Percentiles rank a stretch among this genome's conserved stretches.
phyloP scores from a whole-genome alignment of 2,797 vertebrate species.

The Tauraco hartlaubi region DNA sequence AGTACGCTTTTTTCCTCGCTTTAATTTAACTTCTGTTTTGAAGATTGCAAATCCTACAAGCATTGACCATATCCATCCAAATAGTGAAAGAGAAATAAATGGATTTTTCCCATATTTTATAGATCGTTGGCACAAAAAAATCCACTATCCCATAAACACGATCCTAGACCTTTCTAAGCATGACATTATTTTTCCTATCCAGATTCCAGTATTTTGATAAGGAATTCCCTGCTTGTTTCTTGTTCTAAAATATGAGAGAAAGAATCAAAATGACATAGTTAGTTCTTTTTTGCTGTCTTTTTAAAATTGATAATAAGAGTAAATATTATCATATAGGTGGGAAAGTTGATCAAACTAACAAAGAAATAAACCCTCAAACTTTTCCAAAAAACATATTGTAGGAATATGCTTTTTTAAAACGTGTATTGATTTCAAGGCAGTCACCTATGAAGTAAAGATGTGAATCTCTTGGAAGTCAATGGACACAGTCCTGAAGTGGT shows the following conservation, averaged over 20 bases:
- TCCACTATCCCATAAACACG: not conserved
- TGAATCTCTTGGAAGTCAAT: not conserved
- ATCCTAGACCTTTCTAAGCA: not conserved
- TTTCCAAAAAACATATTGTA: not conserved
- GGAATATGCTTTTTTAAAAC: not conserved
- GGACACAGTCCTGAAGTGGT: not conserved
- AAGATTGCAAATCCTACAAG: not conserved
- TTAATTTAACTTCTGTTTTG: not conserved
- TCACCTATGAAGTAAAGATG: not conserved
- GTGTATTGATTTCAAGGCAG: not conserved
- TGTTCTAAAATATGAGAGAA: not conserved
- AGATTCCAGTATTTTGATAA: not conserved
- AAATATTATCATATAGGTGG: not conserved
- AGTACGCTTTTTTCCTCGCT: not conserved
- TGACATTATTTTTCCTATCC: not conserved
- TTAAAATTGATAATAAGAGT: not conserved
- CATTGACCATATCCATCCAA: not conserved
- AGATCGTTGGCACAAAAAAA: not conserved
- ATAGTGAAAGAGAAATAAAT: not conserved
- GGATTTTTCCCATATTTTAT: not conserved
- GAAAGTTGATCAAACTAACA: not conserved
- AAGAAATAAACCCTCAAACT: accelerated
- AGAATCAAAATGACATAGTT: not conserved
- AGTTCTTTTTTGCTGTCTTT: not conserved
- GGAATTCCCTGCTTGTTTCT: not conserved